phyloP scores from a whole-genome alignment of 1,140 invertebrate genomes.

The Sminthurides bifidus region DNA sequence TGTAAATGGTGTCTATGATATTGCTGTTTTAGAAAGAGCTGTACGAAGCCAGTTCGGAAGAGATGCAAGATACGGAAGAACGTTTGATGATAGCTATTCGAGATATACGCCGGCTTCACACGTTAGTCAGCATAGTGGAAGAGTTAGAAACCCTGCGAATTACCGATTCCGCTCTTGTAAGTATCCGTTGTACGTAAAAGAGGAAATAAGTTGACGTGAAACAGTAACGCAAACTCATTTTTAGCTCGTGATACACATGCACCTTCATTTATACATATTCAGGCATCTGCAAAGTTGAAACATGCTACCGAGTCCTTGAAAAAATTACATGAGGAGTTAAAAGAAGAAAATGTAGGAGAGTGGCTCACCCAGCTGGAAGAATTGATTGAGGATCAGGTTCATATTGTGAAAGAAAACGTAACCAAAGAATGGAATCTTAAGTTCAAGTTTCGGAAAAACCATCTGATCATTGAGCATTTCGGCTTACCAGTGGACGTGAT shows the following conservation, averaged over 20 bases:
- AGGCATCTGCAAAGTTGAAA: conserved; percentile 14
- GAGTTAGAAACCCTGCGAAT: too few species aligned
- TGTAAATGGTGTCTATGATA: background rate
- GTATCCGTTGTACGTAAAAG: background rate
- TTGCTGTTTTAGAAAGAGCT: conserved; percentile 13
- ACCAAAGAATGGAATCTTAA: conserved; percentile 17
- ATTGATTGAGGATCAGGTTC: conserved; percentile 1
- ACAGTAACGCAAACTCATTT: background rate
- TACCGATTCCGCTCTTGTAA: too few species aligned
- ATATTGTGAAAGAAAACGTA: conserved; percentile 7
- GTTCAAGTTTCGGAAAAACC: conserved; percentile 24
- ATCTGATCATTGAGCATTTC: conserved; percentile 12
- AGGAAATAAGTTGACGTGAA: background rate
- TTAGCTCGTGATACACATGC: background rate
- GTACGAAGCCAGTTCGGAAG: background rate
- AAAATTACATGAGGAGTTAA: conserved; percentile 1
- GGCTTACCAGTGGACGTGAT: conserved; percentile 2
- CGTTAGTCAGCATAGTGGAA: background rate
- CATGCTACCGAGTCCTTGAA: conserved; percentile 2
- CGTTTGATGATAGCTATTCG: background rate
- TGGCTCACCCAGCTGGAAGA: conserved; percentile 17
- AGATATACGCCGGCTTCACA: background rate
- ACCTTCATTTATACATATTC: background rate
- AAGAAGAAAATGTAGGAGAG: conserved; percentile 3
- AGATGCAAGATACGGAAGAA: background rate